These are phyloP conservation scores for Rachycentron canadum DNA, from an alignment of 2,797 vertebrate species.

Conservation along the genomic window DNA sequence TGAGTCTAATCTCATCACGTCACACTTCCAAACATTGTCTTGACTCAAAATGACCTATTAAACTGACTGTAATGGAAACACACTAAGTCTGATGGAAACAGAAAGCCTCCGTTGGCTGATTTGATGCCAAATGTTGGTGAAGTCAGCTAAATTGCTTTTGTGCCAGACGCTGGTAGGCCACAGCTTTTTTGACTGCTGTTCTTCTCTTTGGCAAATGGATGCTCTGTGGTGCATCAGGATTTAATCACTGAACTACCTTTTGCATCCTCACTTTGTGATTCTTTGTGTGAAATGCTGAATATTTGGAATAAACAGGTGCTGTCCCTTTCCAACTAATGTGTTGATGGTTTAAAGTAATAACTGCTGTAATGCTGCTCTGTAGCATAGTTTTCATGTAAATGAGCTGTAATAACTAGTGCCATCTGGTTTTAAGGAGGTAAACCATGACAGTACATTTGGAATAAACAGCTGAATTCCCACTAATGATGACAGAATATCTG, in stretches of 20 bases:
- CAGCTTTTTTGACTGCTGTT: neutral
- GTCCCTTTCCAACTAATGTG: neutral
- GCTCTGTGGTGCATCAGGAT: neutral
- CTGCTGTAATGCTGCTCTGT: neutral
- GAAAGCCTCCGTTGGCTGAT: slow-evolving; percentile 5
- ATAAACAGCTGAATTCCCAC: neutral
- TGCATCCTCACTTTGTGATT: neutral
- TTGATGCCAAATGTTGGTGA: neutral
- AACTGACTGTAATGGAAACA: slow-evolving; percentile 21
- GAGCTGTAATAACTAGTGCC: neutral
- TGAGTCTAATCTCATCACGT: neutral
- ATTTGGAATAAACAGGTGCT: neutral
- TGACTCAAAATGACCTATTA: slow-evolving; percentile 5
- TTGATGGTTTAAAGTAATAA: neutral
- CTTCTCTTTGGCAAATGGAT: neutral
- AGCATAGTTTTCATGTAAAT: neutral
- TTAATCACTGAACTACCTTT: neutral
- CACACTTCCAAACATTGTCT: neutral
- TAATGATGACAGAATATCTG: neutral
- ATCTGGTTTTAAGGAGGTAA: neutral
- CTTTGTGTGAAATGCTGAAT: neutral
- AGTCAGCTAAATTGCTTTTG: slow-evolving; percentile 19
- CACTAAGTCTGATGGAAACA: slow-evolving; percentile 22
- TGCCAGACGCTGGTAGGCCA: neutral
- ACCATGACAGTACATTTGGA: neutral